These are phyloP conservation scores for Caenorhabditis sp. DNA, from an alignment of 2,888 invertebrate species.

Conservation along the genomic window DNA sequence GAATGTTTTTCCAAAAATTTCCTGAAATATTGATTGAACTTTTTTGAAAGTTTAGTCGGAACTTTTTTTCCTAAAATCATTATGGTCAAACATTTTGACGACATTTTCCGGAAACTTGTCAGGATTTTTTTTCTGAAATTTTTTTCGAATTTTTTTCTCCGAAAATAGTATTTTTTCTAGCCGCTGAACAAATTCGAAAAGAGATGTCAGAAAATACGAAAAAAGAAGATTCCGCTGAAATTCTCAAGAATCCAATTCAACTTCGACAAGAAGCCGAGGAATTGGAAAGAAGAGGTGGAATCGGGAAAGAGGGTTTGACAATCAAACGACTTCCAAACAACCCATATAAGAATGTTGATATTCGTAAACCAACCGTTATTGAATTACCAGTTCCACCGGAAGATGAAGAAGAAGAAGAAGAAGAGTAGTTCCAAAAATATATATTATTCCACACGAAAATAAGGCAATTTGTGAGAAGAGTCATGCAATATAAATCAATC, in stretches of 20 bases:
- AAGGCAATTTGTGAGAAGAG: background rate
- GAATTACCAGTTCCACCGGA: slow-evolving; percentile 39
- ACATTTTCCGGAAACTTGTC: too few relatives aligned
- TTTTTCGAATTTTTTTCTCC: too few relatives aligned
- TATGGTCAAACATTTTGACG: too few relatives aligned
- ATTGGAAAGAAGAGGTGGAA: slow-evolving; percentile 11
- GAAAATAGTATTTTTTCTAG: too few relatives aligned
- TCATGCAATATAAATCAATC: background rate
- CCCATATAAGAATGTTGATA: slow-evolving; percentile 36
- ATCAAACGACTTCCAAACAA: slow-evolving; percentile 43
- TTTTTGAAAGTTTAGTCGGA: too few relatives aligned
- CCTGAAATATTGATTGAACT: background rate
- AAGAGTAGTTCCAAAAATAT: background rate
- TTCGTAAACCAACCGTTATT: slow-evolving; percentile 42
- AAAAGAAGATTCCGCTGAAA: background rate
- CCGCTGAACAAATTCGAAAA: background rate
- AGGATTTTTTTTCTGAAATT: too few relatives aligned
- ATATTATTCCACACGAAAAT: background rate
- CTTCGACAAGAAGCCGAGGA: slow-evolving; percentile 3
- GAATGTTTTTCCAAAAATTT: background rate
- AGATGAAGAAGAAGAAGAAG: background rate
- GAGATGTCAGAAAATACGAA: slow-evolving; percentile 13
- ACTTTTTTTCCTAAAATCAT: too few relatives aligned
- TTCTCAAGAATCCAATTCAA: slow-evolving; percentile 7
- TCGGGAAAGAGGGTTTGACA: slow-evolving; percentile 11